Conservation (phyloP, 2,797 vertebrate species). For the Coranthus polyacanthus region DNA sequence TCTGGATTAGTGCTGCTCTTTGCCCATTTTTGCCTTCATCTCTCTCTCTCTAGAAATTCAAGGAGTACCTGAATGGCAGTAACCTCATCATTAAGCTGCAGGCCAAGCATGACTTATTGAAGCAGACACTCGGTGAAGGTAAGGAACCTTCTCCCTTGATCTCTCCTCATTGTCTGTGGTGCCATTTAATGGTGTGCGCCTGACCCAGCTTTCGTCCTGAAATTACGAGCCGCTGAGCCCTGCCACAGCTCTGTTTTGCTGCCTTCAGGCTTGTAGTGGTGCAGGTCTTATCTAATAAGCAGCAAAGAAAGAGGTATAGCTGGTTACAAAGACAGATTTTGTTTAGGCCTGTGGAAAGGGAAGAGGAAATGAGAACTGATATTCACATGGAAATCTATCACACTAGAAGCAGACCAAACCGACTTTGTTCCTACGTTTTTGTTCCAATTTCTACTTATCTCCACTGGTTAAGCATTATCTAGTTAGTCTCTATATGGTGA, state of each 20-base stretch:
- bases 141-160: slow-evolving; percentile 66
- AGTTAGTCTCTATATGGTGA: slow-evolving; percentile 38
- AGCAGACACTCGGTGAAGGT: slow-evolving; percentile 99
- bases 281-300: slow-evolving; percentile 48
- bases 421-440: slow-evolving; percentile 20
- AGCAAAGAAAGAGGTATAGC: slow-evolving; percentile 1
- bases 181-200: slow-evolving; percentile 37
- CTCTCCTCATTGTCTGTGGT: slow-evolving; percentile 10
- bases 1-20: slow-evolving; percentile 28
- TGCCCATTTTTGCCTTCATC: slow-evolving; percentile 38
- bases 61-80: slow-evolving; percentile 98
- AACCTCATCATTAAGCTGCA: slow-evolving; percentile 99
- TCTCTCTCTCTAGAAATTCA: slow-evolving; percentile 91
- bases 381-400: slow-evolving; percentile 45
- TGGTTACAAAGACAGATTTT: not conserved
- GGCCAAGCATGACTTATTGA: slow-evolving; percentile 98
- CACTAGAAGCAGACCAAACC: slow-evolving; percentile 19
- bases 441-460: slow-evolving; percentile 32
- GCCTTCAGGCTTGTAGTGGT: slow-evolving; percentile 26
- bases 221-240: slow-evolving; percentile 48
- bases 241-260: slow-evolving; percentile 22
- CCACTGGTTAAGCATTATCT: slow-evolving; percentile 37
- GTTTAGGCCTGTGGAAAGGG: not conserved
- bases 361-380: slow-evolving; percentile 25
- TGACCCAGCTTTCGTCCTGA: slow-evolving; percentile 34